These are phyloP conservation scores for Thera britannica DNA, from an alignment of 2,888 invertebrate species.

Conservation along the genomic window DNA sequence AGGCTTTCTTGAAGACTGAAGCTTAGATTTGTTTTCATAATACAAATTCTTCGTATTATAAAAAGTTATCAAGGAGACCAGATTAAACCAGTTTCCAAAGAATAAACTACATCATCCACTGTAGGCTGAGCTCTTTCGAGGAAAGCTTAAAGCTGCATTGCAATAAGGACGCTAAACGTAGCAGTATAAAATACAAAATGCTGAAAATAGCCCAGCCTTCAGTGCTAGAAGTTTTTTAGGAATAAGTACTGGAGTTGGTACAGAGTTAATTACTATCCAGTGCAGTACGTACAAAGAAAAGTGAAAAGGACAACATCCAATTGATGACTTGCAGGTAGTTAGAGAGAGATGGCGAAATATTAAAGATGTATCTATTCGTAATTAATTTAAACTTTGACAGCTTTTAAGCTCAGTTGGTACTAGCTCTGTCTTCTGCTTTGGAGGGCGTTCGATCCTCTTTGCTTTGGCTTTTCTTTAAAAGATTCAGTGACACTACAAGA, in stretches of 20 bases:
- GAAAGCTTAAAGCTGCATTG: constrained; percentile 9
- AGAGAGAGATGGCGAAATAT: background rate
- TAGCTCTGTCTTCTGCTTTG: no score
- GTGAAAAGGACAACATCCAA: constrained; percentile 7
- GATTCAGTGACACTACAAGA: background rate
- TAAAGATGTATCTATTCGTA: background rate
- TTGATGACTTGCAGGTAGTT: background rate
- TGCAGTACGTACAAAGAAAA: constrained; percentile 17
- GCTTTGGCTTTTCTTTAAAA: no score
- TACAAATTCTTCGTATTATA: constrained; percentile 25
- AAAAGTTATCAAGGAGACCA: constrained; percentile 16
- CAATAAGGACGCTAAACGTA: constrained; percentile 2
- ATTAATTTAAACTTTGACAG: background rate
- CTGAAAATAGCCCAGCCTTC: background rate
- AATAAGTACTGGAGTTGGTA: constrained; percentile 12
- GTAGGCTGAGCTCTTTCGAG: constrained; percentile 12
- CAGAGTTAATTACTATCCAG: constrained; percentile 22
- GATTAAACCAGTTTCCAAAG: constrained; percentile 7
- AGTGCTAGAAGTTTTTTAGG: constrained; percentile 19
- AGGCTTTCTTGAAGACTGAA: constrained; percentile 26
- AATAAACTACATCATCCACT: constrained; percentile 7
- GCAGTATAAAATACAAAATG: background rate
- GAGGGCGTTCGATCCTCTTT: no score
- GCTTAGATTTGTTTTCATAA: constrained; percentile 30
- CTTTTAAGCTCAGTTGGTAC: no score